A percentile compares a stretch with the other conserved stretches of the same genome.
Evolutionary conservation across 2,797 vertebrate genomes (phyloP).

Genomic region (Fistularia tabacaria): DNA sequence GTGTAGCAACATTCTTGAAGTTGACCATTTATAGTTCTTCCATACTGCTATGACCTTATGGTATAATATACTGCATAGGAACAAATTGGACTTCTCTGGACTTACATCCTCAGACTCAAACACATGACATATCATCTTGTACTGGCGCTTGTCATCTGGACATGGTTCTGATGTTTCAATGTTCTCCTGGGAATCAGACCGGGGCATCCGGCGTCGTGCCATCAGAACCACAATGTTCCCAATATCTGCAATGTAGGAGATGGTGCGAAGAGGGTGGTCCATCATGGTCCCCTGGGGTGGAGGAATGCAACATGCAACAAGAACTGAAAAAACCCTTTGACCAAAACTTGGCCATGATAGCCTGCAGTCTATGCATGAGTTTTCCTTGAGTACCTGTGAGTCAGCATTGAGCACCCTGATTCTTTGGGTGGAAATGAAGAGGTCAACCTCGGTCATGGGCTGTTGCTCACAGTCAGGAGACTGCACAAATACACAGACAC

Average conservation of each 20-base stretch:
- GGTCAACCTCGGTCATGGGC: constrained; percentile 91
- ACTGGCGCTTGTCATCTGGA: constrained; percentile 91
- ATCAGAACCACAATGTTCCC: constrained; percentile 96
- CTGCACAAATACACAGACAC: constrained; percentile 49
- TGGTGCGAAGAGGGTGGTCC: constrained; percentile 92
- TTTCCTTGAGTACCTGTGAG: constrained; percentile 78
- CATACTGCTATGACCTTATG: no score
- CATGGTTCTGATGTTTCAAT: constrained; percentile 87
- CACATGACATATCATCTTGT: constrained; percentile 98
- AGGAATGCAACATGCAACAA: not conserved
- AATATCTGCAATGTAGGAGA: constrained; percentile 97
- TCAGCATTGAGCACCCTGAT: constrained; percentile 91
- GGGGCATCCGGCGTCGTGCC: constrained; percentile 90
- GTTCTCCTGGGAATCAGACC: constrained; percentile 87
- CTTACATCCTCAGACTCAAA: constrained; percentile 98
- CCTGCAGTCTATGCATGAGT: not conserved
- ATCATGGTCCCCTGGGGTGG: constrained; percentile 89
- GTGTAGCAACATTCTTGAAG: no score
- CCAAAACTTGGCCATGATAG: not conserved
- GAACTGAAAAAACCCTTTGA: not conserved
- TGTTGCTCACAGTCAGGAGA: constrained; percentile 87
- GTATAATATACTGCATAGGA: no score
- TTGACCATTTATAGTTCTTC: no score
- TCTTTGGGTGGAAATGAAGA: constrained; percentile 92
- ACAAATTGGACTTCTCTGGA: constrained; percentile 4